Conservation (phyloP, 2,888 invertebrate species). For the Eristalinus sepulchralis region DNA sequence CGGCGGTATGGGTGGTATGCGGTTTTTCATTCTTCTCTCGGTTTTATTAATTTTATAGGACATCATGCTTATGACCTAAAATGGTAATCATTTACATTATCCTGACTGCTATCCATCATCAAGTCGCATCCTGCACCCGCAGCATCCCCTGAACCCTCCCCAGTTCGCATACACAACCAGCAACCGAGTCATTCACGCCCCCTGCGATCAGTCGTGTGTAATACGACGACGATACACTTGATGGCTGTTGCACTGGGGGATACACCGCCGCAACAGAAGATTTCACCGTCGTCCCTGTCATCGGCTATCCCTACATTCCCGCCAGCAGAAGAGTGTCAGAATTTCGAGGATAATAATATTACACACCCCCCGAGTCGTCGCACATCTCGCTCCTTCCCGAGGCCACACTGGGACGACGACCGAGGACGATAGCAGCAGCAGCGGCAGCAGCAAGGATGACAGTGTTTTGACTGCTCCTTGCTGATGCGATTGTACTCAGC, state of each 20-base stretch:
- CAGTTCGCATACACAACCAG: background rate
- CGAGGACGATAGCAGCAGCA: background rate
- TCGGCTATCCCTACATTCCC: background rate
- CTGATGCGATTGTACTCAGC: constrained; percentile 32
- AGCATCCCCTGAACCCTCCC: background rate
- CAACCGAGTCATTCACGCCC: constrained; percentile 45
- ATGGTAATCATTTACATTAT: constrained; percentile 60
- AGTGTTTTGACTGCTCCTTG: constrained; percentile 50
- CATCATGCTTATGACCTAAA: constrained; percentile 36
- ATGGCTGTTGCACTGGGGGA: constrained; percentile 11
- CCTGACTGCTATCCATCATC: constrained; percentile 54
- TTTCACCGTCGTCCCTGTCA: background rate
- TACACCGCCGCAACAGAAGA: background rate
- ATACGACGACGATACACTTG: constrained; percentile 39
- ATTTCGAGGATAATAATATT: constrained; percentile 26
- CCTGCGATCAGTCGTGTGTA: constrained; percentile 23
- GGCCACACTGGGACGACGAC: background rate
- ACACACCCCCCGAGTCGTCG: constrained; percentile 45
- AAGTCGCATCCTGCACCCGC: background rate
- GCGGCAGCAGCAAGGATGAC: constrained; percentile 27
- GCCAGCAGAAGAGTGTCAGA: constrained; percentile 17
- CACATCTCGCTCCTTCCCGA: background rate
- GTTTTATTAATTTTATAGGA: constrained; percentile 60
- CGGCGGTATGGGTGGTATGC: background rate
- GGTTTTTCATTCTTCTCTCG: background rate